A percentile compares a stretch with the other conserved stretches of the same genome.
Evolutionary conservation across 2,888 invertebrate genomes (phyloP).

Genomic region (Melipona beecheii): DNA sequence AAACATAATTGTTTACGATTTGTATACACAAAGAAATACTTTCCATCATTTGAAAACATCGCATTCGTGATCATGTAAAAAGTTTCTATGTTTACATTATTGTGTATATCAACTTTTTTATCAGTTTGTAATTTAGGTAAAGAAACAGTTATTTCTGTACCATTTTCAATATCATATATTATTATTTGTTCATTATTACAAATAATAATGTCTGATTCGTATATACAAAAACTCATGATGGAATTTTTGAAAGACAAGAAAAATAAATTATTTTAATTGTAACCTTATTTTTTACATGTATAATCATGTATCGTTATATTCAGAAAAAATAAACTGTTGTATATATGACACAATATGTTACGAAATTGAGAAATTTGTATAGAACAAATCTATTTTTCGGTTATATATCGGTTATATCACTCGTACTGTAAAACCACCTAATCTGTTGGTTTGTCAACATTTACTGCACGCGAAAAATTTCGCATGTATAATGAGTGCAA

Average conservation of each 20-base stretch:
- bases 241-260: neutral
- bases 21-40: conserved; percentile 87
- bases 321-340: neutral
- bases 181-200: conserved; percentile 78
- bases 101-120: conserved; percentile 73
- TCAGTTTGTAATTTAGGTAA: conserved; percentile 73
- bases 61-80: conserved; percentile 85
- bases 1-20: conserved; percentile 83
- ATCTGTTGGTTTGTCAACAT: neutral
- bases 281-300: neutral
- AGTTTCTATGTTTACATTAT: conserved; percentile 77
- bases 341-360: neutral
- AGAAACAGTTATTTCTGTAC: conserved; percentile 58
- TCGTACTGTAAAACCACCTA: neutral
- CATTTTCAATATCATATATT: conserved; percentile 70
- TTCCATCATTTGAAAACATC: conserved; percentile 85
- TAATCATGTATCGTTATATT: neutral
- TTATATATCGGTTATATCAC: neutral
- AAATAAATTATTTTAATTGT: conserved; percentile 6
- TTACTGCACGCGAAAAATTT: no score
- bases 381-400: neutral
- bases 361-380: neutral
- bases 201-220: conserved; percentile 72
- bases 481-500: conserved; percentile 8
- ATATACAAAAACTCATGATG: conserved; percentile 79